Conservation (phyloP, 1,140 invertebrate species). For the Diploscapter pachys region DNA sequence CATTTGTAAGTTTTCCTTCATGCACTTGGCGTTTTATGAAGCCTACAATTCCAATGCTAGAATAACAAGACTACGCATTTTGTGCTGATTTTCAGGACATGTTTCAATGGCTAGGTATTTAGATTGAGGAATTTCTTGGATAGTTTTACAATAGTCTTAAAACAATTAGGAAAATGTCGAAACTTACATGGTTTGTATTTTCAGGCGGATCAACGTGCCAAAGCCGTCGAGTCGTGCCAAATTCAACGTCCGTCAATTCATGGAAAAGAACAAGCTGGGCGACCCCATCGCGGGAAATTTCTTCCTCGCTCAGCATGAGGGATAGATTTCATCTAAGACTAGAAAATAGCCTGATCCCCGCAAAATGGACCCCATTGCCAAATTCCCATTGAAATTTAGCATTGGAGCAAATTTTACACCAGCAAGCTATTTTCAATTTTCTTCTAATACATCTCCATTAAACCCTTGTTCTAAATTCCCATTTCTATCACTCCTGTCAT, state of each 20-base stretch:
- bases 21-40: neutral
- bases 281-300: constrained; percentile 56
- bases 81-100: neutral
- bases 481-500: too few species aligned
- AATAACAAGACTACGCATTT: neutral
- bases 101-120: neutral
- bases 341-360: too few species aligned
- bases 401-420: too few species aligned
- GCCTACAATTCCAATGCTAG: neutral
- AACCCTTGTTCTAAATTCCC: too few species aligned
- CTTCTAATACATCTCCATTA: too few species aligned
- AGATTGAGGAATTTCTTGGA: neutral
- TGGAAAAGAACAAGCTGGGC: constrained; percentile 57
- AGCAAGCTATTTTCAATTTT: too few species aligned
- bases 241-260: constrained; percentile 55
- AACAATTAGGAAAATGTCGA: neutral
- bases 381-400: too few species aligned
- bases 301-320: constrained; percentile 53
- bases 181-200: neutral
- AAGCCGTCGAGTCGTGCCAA: constrained; percentile 52
- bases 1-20: neutral
- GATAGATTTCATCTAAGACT: constrained; percentile 20
- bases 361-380: too few species aligned
- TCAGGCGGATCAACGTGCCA: constrained; percentile 47
- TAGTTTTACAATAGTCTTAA: neutral